phyloP scores from a whole-genome alignment of 2,888 invertebrate genomes.

The Zootermopsis nevadensis region DNA sequence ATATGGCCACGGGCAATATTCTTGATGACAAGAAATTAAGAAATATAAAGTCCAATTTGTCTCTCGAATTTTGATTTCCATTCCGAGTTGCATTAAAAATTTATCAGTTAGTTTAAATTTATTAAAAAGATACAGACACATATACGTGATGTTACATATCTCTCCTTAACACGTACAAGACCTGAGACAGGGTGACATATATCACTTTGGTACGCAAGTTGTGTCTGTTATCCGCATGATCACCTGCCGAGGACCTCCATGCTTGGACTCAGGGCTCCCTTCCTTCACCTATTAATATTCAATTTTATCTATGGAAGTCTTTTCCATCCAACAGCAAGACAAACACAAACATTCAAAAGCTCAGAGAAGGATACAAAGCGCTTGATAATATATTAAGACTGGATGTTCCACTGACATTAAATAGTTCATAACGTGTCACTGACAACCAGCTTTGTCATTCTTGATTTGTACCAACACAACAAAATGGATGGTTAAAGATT shows the following conservation, averaged over 20 bases:
- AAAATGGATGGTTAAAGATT: conserved; percentile 34
- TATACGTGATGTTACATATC: no score
- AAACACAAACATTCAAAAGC: conserved; percentile 24
- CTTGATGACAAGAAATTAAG: no score
- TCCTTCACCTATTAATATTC: conserved; percentile 41
- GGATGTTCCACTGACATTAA: conserved; percentile 41
- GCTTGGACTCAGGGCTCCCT: conserved; percentile 5
- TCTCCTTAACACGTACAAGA: no score
- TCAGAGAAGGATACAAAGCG: conserved; percentile 3
- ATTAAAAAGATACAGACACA: no score
- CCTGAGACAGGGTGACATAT: background rate
- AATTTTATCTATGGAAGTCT: conserved; percentile 42
- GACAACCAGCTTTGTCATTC: conserved; percentile 39
- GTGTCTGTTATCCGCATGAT: background rate
- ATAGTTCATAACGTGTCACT: conserved; percentile 46
- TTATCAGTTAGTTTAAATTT: no score
- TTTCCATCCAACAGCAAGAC: conserved; percentile 27
- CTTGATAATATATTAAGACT: conserved; percentile 42
- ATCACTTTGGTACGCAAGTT: background rate
- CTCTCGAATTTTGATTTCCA: no score
- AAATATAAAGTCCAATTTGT: no score
- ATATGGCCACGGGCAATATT: no score
- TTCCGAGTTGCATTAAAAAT: no score
- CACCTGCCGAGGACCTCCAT: conserved; percentile 40
- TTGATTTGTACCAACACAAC: conserved; percentile 3